Evolutionary conservation across 2,888 invertebrate genomes (phyloP), one percentile per base, ranked within the genome.

Genomic region (Spialia ferax): DNA sequence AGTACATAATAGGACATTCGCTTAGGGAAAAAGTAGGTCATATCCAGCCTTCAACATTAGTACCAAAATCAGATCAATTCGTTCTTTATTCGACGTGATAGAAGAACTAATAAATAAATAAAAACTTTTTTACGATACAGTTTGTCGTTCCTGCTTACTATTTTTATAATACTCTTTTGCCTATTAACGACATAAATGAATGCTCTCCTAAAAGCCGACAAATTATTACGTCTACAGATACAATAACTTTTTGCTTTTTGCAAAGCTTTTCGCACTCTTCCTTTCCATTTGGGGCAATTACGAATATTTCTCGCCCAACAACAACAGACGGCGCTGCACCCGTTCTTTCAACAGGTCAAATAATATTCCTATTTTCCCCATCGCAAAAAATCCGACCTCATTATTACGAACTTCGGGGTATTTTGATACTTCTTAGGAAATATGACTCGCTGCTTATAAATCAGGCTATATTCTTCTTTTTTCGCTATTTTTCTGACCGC

Each of bases 401-500:
- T 73, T 72, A 74, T 73, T 72, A 69, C 65, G 63, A 71, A 65
- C 61, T 69, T 70, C 70, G 50, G 59, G 73, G 68, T 67, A 63
- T 74, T 71, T 71, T 69, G 70, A 70, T 71, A 74, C 66, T 70
- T 71, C 68, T 69, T 23, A 57, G 54, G 62, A 66, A 63, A 63
- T 42, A 55, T 63, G 66, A 66, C 32, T 61, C 42, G 26, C 23
- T 54, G 45, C 82, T 81, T 87, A 88, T 88, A 88, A 91, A 89
- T 88, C 85, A 84, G 83, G 81, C 84, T 84, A 79, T 84, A 71
- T 75, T 75, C 74, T 70, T 64, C 69, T 79, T 78, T 81, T 78
- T 81, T 75, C 85, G 73, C 72, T 74, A 73, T 86, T 84, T 85
- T 82, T 78, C 79, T 85, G 84, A 86, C 87, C 86, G 82, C 86